Percentiles rank a stretch among this genome's conserved stretches.
phyloP scores from a whole-genome alignment of 2,113 vertebrate genomes.

The Capra hircus region DNA sequence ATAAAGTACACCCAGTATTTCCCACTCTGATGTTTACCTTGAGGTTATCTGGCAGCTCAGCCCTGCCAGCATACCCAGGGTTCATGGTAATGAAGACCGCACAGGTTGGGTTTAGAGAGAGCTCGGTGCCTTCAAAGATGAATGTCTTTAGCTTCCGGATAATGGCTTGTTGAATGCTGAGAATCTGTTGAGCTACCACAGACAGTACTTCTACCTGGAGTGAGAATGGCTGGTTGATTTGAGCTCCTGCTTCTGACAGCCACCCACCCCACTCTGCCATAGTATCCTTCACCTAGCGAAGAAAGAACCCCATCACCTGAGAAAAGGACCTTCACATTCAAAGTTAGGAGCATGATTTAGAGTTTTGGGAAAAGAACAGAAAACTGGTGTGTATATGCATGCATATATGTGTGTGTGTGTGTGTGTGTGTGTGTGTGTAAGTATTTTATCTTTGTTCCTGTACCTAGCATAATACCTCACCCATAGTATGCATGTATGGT shows the following conservation, averaged over 20 bases:
- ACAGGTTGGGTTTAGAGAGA: constrained; percentile 92
- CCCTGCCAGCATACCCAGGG: constrained; percentile 93
- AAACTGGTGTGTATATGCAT: not conserved
- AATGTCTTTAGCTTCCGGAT: constrained; percentile 87
- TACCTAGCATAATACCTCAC: not conserved
- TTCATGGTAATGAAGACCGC: constrained; percentile 97
- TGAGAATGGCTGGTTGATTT: not conserved
- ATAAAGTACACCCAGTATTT: not conserved
- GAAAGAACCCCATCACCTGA: not conserved
- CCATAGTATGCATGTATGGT: not conserved
- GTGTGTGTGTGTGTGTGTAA: not conserved
- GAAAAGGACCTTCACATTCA: not conserved
- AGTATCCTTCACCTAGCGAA: not conserved
- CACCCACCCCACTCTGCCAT: not conserved
- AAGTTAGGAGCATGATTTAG: not conserved
- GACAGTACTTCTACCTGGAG: constrained; percentile 93
- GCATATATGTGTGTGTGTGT: too few relatives aligned
- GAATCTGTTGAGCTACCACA: constrained; percentile 94
- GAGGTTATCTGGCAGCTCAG: constrained; percentile 94
- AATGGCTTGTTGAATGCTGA: constrained; percentile 94
- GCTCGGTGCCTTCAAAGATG: constrained; percentile 92
- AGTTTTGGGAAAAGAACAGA: not conserved
- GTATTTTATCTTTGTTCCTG: not conserved
- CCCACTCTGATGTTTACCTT: constrained; percentile 82
- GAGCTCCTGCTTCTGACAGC: not conserved